These are phyloP conservation scores for Zophobas atratus DNA, from an alignment of 1,140 invertebrate species.

Conservation along the genomic window DNA sequence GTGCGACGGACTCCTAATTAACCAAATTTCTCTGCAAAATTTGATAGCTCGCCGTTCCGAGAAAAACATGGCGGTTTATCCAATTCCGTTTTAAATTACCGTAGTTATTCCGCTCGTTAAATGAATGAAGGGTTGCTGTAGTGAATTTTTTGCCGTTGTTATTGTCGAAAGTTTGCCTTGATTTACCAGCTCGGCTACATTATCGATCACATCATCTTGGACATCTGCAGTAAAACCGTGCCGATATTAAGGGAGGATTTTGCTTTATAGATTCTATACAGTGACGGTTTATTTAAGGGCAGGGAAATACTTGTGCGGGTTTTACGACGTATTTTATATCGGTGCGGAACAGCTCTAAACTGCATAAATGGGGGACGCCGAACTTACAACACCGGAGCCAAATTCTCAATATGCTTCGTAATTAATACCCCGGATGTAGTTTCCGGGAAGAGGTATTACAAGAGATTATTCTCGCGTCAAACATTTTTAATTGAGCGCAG, in stretches of 20 bases:
- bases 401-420: too few species aligned
- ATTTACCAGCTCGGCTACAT: slow-evolving; percentile 6
- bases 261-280: neutral
- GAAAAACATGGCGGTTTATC: slow-evolving; percentile 28
- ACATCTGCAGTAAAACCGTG: slow-evolving; percentile 7
- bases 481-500: too few species aligned
- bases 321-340: slow-evolving; percentile 16
- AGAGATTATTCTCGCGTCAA: too few species aligned
- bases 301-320: neutral
- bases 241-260: slow-evolving; percentile 5
- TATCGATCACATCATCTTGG: slow-evolving; percentile 26
- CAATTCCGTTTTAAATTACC: slow-evolving; percentile 33
- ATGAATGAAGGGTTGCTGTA: slow-evolving; percentile 30
- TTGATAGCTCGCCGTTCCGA: slow-evolving; percentile 22
- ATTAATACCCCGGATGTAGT: too few species aligned
- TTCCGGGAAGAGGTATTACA: too few species aligned
- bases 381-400: too few species aligned
- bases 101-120: slow-evolving; percentile 41
- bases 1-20: slow-evolving; percentile 5
- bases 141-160: slow-evolving; percentile 25
- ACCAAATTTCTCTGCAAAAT: slow-evolving; percentile 20
- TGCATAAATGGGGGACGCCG: neutral
- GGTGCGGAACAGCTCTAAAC: neutral
- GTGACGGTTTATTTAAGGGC: slow-evolving; percentile 1
- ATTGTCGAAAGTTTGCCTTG: slow-evolving; percentile 4